Conservation (phyloP, 2,888 invertebrate genomes). For the Nasonia oneida region DNA sequence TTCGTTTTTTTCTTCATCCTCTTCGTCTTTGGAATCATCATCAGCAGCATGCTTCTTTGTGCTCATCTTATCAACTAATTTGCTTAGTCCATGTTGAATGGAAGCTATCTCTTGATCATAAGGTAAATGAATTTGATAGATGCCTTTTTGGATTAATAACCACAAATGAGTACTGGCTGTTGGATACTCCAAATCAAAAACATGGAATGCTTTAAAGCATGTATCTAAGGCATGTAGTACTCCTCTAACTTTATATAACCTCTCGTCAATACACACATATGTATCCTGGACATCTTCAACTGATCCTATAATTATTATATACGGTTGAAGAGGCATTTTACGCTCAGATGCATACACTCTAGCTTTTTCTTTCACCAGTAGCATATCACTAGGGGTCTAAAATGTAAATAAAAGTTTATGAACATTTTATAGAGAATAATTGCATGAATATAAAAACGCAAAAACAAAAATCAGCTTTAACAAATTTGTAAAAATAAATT, state of each 20-base stretch:
- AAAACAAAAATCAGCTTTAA: not conserved
- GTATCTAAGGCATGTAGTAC: slow-evolving; percentile 62
- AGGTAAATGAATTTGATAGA: slow-evolving; percentile 55
- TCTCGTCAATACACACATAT: slow-evolving; percentile 46
- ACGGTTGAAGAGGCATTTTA: slow-evolving; percentile 10
- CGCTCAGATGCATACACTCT: not conserved
- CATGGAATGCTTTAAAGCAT: slow-evolving; percentile 64
- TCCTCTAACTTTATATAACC: slow-evolving; percentile 25
- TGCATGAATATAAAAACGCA: too few species aligned
- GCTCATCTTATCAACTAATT: not conserved
- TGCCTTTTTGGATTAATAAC: slow-evolving; percentile 60
- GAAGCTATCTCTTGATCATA: not conserved
- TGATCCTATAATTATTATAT: not conserved
- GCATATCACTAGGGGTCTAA: not conserved
- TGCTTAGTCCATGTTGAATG: not conserved
- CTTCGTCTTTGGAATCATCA: too few species aligned
- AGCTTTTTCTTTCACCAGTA: not conserved
- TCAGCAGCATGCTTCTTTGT: too few species aligned
- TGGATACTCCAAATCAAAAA: slow-evolving; percentile 61
- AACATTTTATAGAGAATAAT: not conserved
- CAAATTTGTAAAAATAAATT: not conserved
- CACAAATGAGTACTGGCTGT: slow-evolving; percentile 61
- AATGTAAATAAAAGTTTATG: not conserved
- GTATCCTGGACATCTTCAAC: not conserved
- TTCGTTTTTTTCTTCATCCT: too few species aligned